These are phyloP conservation scores for Trididemnum nubilum DNA, from an alignment of 23 tunicate species.

Conservation along the genomic window DNA sequence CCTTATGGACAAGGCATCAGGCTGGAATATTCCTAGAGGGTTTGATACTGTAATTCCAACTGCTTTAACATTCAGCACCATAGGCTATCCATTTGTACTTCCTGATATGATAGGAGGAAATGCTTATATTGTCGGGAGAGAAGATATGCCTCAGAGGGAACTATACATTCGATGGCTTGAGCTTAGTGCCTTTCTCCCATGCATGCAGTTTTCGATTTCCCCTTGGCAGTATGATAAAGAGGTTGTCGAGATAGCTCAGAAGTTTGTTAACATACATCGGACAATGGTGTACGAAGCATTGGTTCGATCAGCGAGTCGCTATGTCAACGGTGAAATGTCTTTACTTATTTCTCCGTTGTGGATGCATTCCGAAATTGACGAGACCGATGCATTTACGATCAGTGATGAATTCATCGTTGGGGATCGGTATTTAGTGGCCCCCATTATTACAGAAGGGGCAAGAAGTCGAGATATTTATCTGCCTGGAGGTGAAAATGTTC, in stretches of 20 bases:
- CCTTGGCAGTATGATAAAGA: conserved; percentile 89
- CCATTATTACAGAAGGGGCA: conserved; percentile 42
- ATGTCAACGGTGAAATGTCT: conserved; percentile 35
- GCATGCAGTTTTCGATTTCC: conserved; percentile 80
- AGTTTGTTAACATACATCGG: conserved; percentile 51
- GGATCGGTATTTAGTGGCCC: conserved; percentile 76
- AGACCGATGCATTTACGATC: conserved; percentile 33
- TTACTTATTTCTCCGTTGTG: conserved; percentile 57
- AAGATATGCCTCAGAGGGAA: conserved; percentile 56
- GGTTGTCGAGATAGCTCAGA: conserved; percentile 41
- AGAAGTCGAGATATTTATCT: conserved; percentile 52
- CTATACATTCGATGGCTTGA: conserved; percentile 79
- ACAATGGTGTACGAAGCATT: conserved; percentile 54
- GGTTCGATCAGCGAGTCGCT: conserved; percentile 34
- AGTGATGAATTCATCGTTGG: conserved; percentile 77
- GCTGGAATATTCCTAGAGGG: conserved; percentile 59
- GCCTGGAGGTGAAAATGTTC: conserved; percentile 21
- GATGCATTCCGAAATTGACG: conserved; percentile 38
- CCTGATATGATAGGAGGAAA: conserved; percentile 98
- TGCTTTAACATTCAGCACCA: conserved; percentile 60
- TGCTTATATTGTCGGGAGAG: conserved; percentile 46
- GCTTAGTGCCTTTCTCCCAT: conserved; percentile 69
- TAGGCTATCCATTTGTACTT: conserved; percentile 77
- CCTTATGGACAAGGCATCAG: conserved; percentile 84
- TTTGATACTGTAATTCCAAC: conserved; percentile 75